phyloP scores from a whole-genome alignment of 1,140 invertebrate genomes.

The Nephila pilipes region DNA sequence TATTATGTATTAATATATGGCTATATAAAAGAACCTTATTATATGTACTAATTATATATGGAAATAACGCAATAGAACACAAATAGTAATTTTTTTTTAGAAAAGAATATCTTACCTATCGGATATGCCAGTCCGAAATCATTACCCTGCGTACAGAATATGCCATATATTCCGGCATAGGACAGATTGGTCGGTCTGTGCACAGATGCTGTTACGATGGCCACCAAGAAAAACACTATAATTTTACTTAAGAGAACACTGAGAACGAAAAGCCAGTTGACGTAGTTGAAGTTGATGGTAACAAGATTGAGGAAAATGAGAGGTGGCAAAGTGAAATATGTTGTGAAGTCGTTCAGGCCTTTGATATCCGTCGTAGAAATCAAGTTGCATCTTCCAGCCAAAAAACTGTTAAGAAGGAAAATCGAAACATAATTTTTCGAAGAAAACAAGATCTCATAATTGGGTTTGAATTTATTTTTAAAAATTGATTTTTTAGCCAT shows the following conservation, averaged over 20 bases:
- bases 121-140: slow-evolving; percentile 99
- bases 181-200: slow-evolving; percentile 90
- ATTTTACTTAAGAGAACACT: slow-evolving; percentile 93
- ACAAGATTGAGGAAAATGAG: slow-evolving; percentile 95
- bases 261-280: slow-evolving; percentile 93
- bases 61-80: background rate
- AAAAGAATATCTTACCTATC: slow-evolving; percentile 78
- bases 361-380: slow-evolving; percentile 93
- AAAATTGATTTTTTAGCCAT: no score
- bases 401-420: slow-evolving; percentile 83
- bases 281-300: slow-evolving; percentile 88
- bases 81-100: background rate
- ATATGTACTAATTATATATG: no score
- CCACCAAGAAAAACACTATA: slow-evolving; percentile 91
- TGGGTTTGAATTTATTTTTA: no score
- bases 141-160: slow-evolving; percentile 98
- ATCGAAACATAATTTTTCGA: no score
- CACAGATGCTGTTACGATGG: slow-evolving; percentile 89
- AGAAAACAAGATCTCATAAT: no score
- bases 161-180: slow-evolving; percentile 93
- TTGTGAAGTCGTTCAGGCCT: slow-evolving; percentile 95
- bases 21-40: no score
- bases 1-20: no score
- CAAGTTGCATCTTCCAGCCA: slow-evolving; percentile 91
- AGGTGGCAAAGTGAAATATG: slow-evolving; percentile 95